Percentiles rank a stretch among this genome's conserved stretches.
Conservation (phyloP, 2,113 vertebrate genomes). For the Echinops telfairi region DNA sequence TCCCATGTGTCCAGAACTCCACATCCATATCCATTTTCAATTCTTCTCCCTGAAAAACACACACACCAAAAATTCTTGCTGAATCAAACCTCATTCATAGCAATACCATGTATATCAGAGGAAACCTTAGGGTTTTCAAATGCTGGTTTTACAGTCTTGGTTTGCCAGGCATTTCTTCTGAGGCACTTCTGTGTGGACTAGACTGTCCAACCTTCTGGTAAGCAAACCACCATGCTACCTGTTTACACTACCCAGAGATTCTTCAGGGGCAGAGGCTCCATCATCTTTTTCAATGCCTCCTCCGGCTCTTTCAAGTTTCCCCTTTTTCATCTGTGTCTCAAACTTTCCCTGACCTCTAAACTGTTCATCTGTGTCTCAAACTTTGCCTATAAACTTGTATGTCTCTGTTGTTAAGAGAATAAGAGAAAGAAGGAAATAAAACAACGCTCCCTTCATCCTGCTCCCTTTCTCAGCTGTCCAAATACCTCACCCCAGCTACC, state of each 20-base stretch:
- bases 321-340: neutral
- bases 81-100: neutral
- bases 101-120: neutral
- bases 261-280: neutral
- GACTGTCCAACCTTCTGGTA: neutral
- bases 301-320: neutral
- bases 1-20: neutral
- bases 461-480: conserved; percentile 23
- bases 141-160: neutral
- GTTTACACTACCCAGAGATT: neutral
- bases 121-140: neutral
- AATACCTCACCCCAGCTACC: neutral
- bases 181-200: neutral
- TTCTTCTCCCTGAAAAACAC: neutral
- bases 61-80: neutral
- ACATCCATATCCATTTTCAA: neutral
- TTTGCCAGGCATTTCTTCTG: neutral
- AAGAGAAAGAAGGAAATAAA: conserved; percentile 1
- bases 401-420: conserved; percentile 14
- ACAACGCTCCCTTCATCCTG: neutral
- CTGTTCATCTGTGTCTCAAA: neutral
- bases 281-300: too few species aligned
- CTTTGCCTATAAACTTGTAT: neutral
- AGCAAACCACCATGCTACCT: neutral
- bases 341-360: neutral